Evolutionary conservation across 2,113 vertebrate genomes (phyloP).

Genomic region (Ciconia stormi): DNA sequence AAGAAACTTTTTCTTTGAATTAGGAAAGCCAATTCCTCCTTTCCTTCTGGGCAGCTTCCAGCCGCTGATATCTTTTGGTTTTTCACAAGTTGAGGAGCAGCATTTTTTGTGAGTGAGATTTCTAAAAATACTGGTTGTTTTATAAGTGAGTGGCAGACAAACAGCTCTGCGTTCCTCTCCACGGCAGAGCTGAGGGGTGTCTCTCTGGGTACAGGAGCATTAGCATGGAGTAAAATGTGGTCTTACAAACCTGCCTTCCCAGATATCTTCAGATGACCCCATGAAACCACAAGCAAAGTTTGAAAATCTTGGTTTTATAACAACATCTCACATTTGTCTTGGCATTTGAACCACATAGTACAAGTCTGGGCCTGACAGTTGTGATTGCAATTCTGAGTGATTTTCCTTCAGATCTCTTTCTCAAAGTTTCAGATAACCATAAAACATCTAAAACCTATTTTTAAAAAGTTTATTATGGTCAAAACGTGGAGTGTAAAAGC

Average conservation of each 20-base stretch:
- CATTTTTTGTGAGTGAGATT: background rate
- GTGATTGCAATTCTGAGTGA: background rate
- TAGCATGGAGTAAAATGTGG: too few relatives aligned
- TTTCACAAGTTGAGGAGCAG: background rate
- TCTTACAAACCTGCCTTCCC: background rate
- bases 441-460: background rate
- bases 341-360: background rate
- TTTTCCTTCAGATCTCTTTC: background rate
- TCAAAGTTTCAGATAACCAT: background rate
- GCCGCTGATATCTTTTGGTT: background rate
- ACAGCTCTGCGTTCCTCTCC: background rate
- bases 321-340: background rate
- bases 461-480: background rate
- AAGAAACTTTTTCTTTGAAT: background rate
- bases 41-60: background rate
- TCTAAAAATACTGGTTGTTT: background rate
- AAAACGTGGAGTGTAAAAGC: background rate
- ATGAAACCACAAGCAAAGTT: background rate
- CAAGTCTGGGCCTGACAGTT: background rate
- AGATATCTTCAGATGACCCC: background rate
- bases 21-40: background rate
- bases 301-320: background rate
- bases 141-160: background rate
- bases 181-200: background rate
- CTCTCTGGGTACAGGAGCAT: background rate